Evolutionary conservation across 2,797 vertebrate genomes (phyloP), one percentile per base, ranked within the genome.

Genomic region (Myoxocephalus aenaeus): DNA sequence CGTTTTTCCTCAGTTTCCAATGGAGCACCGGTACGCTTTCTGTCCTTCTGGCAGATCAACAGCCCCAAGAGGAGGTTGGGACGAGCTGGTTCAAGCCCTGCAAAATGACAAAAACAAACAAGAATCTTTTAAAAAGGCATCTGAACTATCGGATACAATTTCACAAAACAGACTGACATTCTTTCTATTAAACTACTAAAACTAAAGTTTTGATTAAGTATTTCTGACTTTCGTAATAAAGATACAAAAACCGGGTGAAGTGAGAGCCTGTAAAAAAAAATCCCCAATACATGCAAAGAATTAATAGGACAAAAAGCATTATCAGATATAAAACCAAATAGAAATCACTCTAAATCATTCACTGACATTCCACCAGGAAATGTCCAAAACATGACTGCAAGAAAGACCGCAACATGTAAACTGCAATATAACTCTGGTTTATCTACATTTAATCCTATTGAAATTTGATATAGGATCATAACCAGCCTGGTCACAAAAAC

Each of bases 51-150:
- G 89, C 98, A 99, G 91, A 99, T 99, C 17, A 99, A 94, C 70
- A 99, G 84, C 17, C 98, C 98, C 20, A 99, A 94, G 61, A 99
- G 97, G 54, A 99, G 95, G 93, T 99, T 99, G 14, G 98, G 98
- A 51, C 98, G 98, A 34, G 96, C 96, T 32, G 97, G 96, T 87
- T 99, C 98, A n/a, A 99, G 97, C 59, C 98, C 98, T 99, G 88
- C 20, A 94, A 77, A 17, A 77, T 22, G 25, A 40, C 82, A 18
- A 82, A 73, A 79, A 3, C 14, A 57, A 29, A 77, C 14, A 74
- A 59, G 0, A 70, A 69, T 36, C 11, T 27, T 77, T 44, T 75
- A 58, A 38, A 65, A 74, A 73, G 15, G 1, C 7, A 20, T 20
- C 17, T 56, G 17, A 38, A 71, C 9, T 36, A 18, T 51, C 3